These are phyloP conservation scores for Simalia tracyae DNA, from an alignment of 2,797 vertebrate species.

Conservation along the genomic window DNA sequence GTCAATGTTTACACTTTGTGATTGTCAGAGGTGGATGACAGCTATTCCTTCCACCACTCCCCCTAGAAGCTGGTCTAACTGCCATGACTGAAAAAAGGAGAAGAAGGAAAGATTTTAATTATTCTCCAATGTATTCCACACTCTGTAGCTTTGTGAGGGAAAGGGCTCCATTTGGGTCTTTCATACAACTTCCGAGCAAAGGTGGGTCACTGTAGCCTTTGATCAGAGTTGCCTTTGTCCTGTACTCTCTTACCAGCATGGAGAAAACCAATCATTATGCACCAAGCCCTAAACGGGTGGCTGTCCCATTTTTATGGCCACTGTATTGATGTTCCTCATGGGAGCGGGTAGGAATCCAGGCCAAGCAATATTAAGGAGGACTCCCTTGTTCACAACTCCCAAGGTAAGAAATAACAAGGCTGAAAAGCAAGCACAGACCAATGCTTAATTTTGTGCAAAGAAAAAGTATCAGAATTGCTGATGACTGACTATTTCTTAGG, in stretches of 20 bases:
- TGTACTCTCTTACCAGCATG: neutral
- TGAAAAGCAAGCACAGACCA: neutral
- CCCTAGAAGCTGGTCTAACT: neutral
- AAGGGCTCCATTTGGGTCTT: neutral
- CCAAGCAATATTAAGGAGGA: neutral
- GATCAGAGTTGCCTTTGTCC: neutral
- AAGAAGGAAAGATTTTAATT: conserved; percentile 4
- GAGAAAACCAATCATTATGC: neutral
- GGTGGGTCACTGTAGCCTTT: neutral
- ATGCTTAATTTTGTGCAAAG: neutral
- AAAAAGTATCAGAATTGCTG: neutral
- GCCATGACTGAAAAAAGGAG: neutral
- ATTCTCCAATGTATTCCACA: conserved; percentile 11
- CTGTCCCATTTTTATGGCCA: neutral
- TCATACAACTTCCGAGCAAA: neutral
- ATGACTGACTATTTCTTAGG: neutral
- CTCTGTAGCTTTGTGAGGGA: neutral
- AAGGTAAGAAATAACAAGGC: neutral
- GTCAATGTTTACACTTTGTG: conserved; percentile 21
- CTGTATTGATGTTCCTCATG: neutral
- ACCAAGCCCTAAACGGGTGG: neutral
- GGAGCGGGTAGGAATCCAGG: conserved; percentile 4
- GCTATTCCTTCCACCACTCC: neutral
- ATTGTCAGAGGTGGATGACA: conserved; percentile 5
- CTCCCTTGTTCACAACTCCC: conserved; percentile 19